Evolutionary conservation across 2,113 vertebrate species (phyloP), one percentile per base, ranked within the genome.

Genomic region (Conger conger): DNA sequence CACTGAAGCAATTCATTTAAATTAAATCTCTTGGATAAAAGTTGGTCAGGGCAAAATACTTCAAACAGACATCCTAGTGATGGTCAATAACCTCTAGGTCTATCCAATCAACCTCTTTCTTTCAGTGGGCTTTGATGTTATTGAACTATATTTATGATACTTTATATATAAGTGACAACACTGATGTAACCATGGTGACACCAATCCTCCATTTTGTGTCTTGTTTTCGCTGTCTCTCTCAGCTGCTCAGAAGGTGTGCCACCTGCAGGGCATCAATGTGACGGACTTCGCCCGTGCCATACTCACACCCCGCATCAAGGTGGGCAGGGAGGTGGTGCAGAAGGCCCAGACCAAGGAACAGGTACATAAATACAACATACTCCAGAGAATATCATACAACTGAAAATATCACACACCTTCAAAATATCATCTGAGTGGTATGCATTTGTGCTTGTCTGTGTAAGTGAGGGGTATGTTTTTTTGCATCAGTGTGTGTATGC

Each of bases 311-410:
- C 93, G 97, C 20, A 99, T 99, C 91, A 99, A 99, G 92, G 98
- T 99, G 1, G 98, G 98, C 45, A 89, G 98, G 79, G 98, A 99
- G 42, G 95, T 98, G 73, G 98, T 99, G 17, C 98, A 99, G 94
- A 99, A 99, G 92, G 97, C 98, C 4, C 98, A 99, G 94, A 99
- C 98, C 80, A 99, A 99, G 90, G 98, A 99, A 86, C 98, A 99
- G 97, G 98, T 98, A 84, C n/a, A 85, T n/a, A 63, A 42, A n/a
- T 18, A 0, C 18, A 33, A 7, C 36, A 4, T 13, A 1, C 45
- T 17, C 45, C 17, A 8, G 18, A 79, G 16, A 40, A 30, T 80
- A 40, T 38, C n/a, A 82, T 37, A 40, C 27, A 7, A 7, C 63
- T n/a, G 13, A 27, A 11, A 33, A 16, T 33, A 1, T 36, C 83